Conservation (phyloP, 2,888 invertebrate species). For the Gisinianus flammeolus region DNA sequence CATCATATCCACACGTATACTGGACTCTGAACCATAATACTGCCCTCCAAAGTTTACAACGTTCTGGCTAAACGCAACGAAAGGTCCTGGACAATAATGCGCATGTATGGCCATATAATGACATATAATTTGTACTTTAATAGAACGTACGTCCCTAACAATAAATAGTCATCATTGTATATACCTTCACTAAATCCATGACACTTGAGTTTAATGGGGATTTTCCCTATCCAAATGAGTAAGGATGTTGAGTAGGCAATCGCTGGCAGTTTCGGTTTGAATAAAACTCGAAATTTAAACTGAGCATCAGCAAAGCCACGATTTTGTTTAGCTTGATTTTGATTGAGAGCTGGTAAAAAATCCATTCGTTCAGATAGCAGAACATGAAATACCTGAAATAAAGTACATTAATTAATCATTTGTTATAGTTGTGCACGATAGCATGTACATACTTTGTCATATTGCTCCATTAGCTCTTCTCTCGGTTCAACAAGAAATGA, state of each 20-base stretch:
- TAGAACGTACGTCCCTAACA: background rate
- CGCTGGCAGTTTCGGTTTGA: conserved; percentile 44
- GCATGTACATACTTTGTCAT: conserved; percentile 42
- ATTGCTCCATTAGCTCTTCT: conserved; percentile 39
- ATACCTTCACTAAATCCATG: conserved; percentile 49
- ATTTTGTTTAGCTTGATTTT: background rate
- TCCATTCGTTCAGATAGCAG: conserved; percentile 35
- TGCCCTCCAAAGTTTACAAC: conserved; percentile 50
- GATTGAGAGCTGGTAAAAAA: conserved; percentile 8
- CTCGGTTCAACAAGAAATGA: conserved; percentile 7
- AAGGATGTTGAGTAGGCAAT: conserved; percentile 44
- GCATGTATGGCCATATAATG: background rate
- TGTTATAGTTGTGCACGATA: too few relatives aligned
- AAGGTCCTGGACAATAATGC: conserved; percentile 41
- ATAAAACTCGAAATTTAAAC: conserved; percentile 44
- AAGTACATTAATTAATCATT: too few relatives aligned
- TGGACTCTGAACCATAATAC: conserved; percentile 41
- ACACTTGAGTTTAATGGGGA: conserved; percentile 44
- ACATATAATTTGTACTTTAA: background rate
- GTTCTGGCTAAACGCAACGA: conserved; percentile 48
- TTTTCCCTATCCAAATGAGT: conserved; percentile 41
- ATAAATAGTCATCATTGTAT: background rate
- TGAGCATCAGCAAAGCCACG: conserved; percentile 2
- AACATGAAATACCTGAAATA: too few relatives aligned
- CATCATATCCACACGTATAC: conserved; percentile 39